These are phyloP conservation scores for Cyphomyrus plagiostoma DNA, from an alignment of 2,113 vertebrate genomes.

Conservation along the genomic window DNA sequence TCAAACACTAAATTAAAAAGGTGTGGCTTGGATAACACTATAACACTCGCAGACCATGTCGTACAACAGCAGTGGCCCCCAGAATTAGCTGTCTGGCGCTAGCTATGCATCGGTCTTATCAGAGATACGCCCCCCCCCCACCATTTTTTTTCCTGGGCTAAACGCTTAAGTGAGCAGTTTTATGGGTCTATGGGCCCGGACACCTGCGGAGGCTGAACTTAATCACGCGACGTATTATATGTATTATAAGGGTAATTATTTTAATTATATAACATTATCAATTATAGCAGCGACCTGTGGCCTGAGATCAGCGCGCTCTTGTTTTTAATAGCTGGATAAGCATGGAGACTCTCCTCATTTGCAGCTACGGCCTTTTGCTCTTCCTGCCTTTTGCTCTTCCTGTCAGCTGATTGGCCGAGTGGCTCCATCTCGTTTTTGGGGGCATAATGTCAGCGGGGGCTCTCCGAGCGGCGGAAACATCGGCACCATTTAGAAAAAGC, in stretches of 20 bases:
- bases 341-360: constrained; percentile 47
- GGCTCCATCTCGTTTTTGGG: constrained; percentile 54
- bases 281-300: constrained; percentile 39
- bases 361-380: constrained; percentile 47
- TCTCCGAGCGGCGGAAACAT: constrained; percentile 54
- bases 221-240: constrained; percentile 42
- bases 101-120: background rate
- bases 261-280: constrained; percentile 22
- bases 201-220: constrained; percentile 32
- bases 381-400: constrained; percentile 46
- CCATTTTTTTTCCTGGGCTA: background rate
- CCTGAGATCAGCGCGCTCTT: constrained; percentile 46
- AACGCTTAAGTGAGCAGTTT: constrained; percentile 29
- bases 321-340: constrained; percentile 42
- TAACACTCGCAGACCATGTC: background rate
- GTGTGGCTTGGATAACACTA: background rate
- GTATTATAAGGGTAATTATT: constrained; percentile 18
- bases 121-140: background rate
- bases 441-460: constrained; percentile 62
- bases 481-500: constrained; percentile 61
- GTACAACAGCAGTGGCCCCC: background rate
- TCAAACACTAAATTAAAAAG: constrained; percentile 22
- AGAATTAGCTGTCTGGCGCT: background rate
- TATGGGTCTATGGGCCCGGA: constrained; percentile 14
- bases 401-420: constrained; percentile 49